A percentile compares a stretch with the other conserved stretches of the same genome.
phyloP scores from a whole-genome alignment of 2,113 vertebrate species.

The Nansenia antarctica region DNA sequence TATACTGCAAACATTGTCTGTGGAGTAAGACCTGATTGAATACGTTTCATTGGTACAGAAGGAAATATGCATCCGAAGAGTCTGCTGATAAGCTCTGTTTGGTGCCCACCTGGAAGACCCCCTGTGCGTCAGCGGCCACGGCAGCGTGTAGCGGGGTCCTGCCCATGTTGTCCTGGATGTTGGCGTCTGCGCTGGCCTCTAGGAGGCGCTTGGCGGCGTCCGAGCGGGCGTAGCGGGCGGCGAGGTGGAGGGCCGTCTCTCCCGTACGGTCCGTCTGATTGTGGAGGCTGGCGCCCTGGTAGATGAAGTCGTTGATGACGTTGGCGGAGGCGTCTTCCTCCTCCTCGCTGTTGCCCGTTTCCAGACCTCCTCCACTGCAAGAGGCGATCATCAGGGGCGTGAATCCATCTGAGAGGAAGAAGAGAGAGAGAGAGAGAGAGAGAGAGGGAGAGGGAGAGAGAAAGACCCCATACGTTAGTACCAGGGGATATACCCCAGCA shows the following conservation, averaged over 20 bases:
- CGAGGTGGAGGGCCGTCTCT: conserved; percentile 93
- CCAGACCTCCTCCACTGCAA: conserved; percentile 94
- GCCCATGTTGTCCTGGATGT: conserved; percentile 98
- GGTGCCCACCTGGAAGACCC: conserved; percentile 90
- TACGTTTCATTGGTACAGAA: background rate
- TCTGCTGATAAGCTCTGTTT: no score
- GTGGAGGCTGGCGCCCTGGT: conserved; percentile 95
- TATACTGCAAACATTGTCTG: no score
- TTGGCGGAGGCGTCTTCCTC: conserved; percentile 91
- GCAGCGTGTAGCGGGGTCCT: conserved; percentile 92
- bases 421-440: background rate
- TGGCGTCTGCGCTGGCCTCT: conserved; percentile 94
- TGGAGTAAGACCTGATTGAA: no score
- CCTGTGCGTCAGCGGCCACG: conserved; percentile 92
- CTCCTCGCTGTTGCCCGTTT: conserved; percentile 93
- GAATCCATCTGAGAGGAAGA: conserved; percentile 86
- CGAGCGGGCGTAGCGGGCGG: conserved; percentile 93
- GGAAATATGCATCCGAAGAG: background rate
- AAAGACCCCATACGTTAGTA: background rate
- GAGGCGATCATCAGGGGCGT: conserved; percentile 98
- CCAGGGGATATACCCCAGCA: background rate
- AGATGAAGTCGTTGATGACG: conserved; percentile 96
- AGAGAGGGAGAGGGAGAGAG: no score
- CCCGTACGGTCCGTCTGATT: conserved; percentile 97
- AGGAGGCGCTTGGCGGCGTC: conserved; percentile 95